Conservation (phyloP, 2,113 vertebrate species). For the Grammomys dolichurus region DNA sequence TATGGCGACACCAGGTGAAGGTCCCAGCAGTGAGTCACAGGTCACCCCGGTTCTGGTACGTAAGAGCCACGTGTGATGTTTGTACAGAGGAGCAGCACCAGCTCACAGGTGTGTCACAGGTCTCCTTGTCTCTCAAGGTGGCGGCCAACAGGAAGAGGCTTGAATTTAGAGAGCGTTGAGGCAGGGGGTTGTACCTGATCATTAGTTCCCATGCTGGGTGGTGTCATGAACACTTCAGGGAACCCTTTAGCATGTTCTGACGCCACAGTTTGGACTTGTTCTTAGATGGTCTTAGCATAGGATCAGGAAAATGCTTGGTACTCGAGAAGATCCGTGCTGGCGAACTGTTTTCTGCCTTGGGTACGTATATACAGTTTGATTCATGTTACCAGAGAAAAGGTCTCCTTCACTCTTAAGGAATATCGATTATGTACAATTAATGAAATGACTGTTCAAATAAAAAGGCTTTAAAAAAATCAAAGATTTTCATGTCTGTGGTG, state of each 20-base stretch:
- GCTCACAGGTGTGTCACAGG: neutral
- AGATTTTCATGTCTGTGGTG: conserved; percentile 28
- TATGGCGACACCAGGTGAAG: conserved; percentile 67
- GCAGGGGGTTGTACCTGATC: neutral
- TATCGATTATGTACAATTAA: conserved; percentile 51
- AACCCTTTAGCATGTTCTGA: neutral
- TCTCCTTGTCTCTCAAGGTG: neutral
- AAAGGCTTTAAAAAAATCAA: conserved; percentile 7
- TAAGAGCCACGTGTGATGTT: neutral
- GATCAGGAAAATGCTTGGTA: neutral
- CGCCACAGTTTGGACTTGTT: neutral
- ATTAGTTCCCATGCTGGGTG: neutral
- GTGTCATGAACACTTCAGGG: neutral
- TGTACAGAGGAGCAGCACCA: neutral
- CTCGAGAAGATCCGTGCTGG: neutral
- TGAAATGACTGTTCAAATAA: conserved; percentile 35
- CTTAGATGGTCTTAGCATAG: neutral
- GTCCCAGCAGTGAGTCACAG: conserved; percentile 45
- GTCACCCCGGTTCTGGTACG: neutral
- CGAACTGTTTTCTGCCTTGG: neutral
- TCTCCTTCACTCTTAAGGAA: conserved; percentile 17
- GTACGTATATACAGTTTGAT: neutral
- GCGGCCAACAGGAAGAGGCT: neutral
- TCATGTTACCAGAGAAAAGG: neutral
- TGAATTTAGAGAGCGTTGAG: neutral